A percentile compares a stretch with the other conserved stretches of the same genome.
phyloP scores from a whole-genome alignment of 2,113 vertebrate species.

The Ammodytes dubius region DNA sequence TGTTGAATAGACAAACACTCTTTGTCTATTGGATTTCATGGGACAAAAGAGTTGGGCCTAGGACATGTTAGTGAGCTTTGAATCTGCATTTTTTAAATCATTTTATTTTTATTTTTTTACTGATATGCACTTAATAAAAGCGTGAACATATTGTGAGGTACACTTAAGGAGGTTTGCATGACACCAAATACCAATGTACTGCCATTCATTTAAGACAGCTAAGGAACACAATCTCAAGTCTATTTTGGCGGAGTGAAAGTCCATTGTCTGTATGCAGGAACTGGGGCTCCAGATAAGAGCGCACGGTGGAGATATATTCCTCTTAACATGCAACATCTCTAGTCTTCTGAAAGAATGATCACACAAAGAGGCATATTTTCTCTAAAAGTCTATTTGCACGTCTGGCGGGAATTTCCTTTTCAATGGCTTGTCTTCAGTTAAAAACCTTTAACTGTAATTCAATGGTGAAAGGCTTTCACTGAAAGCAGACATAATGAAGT shows the following conservation, averaged over 20 bases:
- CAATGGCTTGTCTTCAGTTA: neutral
- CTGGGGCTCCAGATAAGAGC: constrained; percentile 36
- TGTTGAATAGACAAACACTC: constrained; percentile 41
- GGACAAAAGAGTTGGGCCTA: neutral
- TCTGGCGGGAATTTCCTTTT: neutral
- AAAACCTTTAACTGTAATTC: neutral
- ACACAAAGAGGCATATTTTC: neutral
- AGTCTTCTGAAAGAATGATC: neutral
- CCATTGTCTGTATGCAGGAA: constrained; percentile 50
- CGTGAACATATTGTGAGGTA: neutral
- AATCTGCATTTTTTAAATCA: neutral
- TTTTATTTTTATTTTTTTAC: neutral
- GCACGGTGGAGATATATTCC: constrained; percentile 26
- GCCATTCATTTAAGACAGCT: neutral
- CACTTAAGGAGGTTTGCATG: constrained; percentile 12
- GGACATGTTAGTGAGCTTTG: neutral
- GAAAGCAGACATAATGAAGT: neutral
- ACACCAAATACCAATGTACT: constrained; percentile 1
- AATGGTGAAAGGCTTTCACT: too few relatives aligned
- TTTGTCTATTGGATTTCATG: constrained; percentile 36
- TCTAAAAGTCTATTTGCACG: neutral
- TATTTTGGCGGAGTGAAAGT: constrained; percentile 14
- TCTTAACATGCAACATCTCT: neutral
- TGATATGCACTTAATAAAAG: neutral
- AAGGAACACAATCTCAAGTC: neutral